A percentile compares a stretch with the other conserved stretches of the same genome.
These are phyloP conservation scores for Tenebrosternarchus preto DNA, from an alignment of 2,113 vertebrate genomes.

Conservation along the genomic window DNA sequence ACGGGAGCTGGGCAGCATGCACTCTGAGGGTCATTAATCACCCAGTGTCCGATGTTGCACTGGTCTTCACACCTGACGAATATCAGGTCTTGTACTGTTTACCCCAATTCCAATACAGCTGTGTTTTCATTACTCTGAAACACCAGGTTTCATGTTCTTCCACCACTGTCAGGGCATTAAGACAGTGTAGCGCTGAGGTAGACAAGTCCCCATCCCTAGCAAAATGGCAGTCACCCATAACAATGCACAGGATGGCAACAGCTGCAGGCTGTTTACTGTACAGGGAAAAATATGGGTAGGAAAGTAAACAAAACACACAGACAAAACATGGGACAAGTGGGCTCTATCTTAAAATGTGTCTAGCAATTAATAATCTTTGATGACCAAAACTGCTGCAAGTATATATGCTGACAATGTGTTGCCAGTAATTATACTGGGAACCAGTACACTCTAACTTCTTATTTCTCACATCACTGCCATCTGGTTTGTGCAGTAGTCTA, in stretches of 20 bases:
- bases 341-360: not conserved
- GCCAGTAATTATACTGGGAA: too few species aligned
- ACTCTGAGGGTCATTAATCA: slow-evolving; percentile 32
- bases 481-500: not conserved
- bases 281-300: not conserved
- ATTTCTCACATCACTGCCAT: not conserved
- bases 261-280: not conserved
- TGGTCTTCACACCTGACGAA: slow-evolving; percentile 33
- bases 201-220: not conserved
- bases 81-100: slow-evolving; percentile 22
- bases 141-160: slow-evolving; percentile 3
- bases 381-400: too few species aligned
- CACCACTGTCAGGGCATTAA: not conserved
- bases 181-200: not conserved
- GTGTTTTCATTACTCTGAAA: slow-evolving; percentile 11
- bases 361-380: too few species aligned
- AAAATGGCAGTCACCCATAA: not conserved
- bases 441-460: not conserved
- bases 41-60: not conserved
- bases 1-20: not conserved
- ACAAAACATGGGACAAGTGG: not conserved
- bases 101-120: slow-evolving; percentile 35
- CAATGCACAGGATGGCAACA: not conserved
- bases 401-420: too few species aligned
- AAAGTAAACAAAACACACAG: not conserved